Evolutionary conservation across 2,888 invertebrate species (phyloP), one percentile per base, ranked within the genome.

Genomic region (Trichopoda pennipes): DNA sequence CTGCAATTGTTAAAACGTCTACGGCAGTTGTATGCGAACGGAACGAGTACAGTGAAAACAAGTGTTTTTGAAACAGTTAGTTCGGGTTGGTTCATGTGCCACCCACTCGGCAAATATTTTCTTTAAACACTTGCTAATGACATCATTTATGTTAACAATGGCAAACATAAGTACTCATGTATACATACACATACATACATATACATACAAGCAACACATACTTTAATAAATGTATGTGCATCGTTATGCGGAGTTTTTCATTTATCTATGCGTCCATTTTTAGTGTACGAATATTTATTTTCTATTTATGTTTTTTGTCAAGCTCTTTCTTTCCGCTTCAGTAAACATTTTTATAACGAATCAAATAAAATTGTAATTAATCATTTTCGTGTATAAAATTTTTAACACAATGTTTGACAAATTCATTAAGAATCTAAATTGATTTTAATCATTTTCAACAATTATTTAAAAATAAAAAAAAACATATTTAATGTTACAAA

Each of bases 21-120:
- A 38, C 3, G 53, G 58, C 38, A 28, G 21, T 63, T 73, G 61
- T 21, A n/a, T 32, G 47, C 44, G 35, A 44, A 58, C 21, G 42
- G 35, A 44, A 58, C 21, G 42, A 61, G 53, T 38, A 44, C 56
- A 28, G n/a, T 42, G 42, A 19, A 32, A 14, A 74, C 38, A 64
- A 61, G 47, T 47, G 32, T 21, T 17, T 55, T 38, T 19, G 19
- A 51, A 70, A 51, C 70, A 51, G 78, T 72, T 72, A 64, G 70
- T 78, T 78, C 49, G 78, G 56, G 51, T 72, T 70, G 56, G 51
- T 72, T 70, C 72, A 64, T 32, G 21, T 53, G 64, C 64, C 78
- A 78, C 78, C 64, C 70, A 78, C 64, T 58, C 38, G 49, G 21
- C 51, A n/a, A 72, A 72, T 49, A 64, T 21, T 56, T 49, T n/a